Conservation (phyloP, 2,797 vertebrate species). For the Coluber constrictor region DNA sequence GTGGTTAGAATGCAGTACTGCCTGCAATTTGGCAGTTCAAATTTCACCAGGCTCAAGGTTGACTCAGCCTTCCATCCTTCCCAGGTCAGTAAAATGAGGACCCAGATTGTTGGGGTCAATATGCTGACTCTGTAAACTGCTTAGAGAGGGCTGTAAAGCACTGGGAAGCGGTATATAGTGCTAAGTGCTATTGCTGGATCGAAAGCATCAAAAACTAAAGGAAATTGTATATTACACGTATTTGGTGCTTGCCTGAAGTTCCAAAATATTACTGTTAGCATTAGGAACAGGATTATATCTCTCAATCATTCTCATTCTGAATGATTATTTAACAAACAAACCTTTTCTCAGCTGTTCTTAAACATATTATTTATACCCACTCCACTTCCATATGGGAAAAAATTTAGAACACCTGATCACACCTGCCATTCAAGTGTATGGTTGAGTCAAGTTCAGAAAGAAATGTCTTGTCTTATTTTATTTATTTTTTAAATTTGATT, state of each 20-base stretch:
- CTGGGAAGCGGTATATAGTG: no score
- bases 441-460: not conserved
- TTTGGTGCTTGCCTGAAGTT: not conserved
- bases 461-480: not conserved
- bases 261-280: not conserved
- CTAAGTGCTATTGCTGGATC: not conserved
- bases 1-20: no score
- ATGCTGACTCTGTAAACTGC: no score
- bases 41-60: no score
- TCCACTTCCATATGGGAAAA: not conserved
- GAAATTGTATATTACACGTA: not conserved
- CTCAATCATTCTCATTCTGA: not conserved
- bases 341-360: not conserved
- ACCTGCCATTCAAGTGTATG: not conserved
- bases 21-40: no score
- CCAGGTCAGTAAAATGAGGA: no score
- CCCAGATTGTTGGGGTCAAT: no score
- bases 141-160: no score
- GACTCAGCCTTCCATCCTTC: no score
- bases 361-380: not conserved
- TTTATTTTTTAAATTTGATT: no score
- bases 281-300: not conserved
- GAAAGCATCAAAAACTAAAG: not conserved
- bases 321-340: not conserved
- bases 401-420: not conserved